A percentile compares a stretch with the other conserved stretches of the same genome.
These are phyloP conservation scores for Fratercula arctica DNA, from an alignment of 2,797 vertebrate species.

Conservation along the genomic window DNA sequence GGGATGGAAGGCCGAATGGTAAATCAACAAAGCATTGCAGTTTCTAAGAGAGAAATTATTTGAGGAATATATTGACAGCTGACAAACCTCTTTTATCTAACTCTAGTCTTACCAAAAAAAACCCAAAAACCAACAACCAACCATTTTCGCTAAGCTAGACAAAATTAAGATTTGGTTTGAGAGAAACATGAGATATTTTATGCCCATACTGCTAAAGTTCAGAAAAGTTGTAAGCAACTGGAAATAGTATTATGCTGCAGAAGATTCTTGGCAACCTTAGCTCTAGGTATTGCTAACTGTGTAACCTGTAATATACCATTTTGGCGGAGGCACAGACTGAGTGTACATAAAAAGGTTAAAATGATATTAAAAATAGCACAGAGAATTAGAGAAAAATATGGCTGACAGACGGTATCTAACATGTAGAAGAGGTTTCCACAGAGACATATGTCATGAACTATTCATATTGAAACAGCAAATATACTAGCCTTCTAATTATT, in stretches of 20 bases:
- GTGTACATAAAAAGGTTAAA: background rate
- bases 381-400: conserved; percentile 21
- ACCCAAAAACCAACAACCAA: too few relatives aligned
- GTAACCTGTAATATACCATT: conserved; percentile 32
- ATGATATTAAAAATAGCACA: conserved; percentile 13
- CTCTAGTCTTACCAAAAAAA: background rate
- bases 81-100: background rate
- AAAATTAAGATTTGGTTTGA: background rate
- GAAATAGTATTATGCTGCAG: background rate
- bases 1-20: background rate
- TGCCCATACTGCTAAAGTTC: background rate
- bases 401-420: background rate
- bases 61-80: background rate
- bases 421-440: conserved; percentile 27
- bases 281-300: conserved; percentile 4
- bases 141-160: background rate
- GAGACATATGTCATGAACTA: conserved; percentile 15
- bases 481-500: conserved; percentile 43
- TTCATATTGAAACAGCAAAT: conserved; percentile 17
- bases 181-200: background rate
- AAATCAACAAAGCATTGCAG: background rate
- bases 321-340: background rate
- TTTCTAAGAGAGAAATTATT: background rate
- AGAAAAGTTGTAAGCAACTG: conserved; percentile 10
- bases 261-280: conserved; percentile 13